phyloP scores from a whole-genome alignment of 2,113 vertebrate genomes.

The Elgaria multicarinata region DNA sequence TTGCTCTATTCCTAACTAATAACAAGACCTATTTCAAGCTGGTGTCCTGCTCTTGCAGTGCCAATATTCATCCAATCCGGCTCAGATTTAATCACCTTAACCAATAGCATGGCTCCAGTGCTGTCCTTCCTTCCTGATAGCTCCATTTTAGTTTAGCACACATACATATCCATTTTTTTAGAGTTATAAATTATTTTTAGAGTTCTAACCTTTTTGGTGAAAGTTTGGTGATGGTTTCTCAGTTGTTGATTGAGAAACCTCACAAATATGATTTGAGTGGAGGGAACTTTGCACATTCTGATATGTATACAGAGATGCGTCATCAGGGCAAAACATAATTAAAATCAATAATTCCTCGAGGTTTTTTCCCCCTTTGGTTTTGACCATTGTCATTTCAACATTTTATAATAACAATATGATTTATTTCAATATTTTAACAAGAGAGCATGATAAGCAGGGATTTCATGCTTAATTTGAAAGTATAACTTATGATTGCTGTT shows the following conservation, averaged over 20 bases:
- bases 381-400: background rate
- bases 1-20: too few species aligned
- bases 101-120: too few species aligned
- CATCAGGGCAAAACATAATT: background rate
- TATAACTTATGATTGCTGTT: background rate
- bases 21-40: too few species aligned
- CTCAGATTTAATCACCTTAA: too few species aligned
- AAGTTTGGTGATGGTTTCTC: background rate
- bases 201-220: too few species aligned
- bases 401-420: background rate
- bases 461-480: background rate
- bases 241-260: background rate
- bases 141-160: too few species aligned
- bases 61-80: too few species aligned
- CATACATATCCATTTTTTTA: too few species aligned
- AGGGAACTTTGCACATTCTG: background rate
- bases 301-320: background rate
- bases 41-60: too few species aligned
- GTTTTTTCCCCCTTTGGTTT: background rate
- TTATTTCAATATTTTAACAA: constrained; percentile 3
- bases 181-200: too few species aligned
- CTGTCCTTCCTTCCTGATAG: too few species aligned
- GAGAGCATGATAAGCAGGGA: background rate
- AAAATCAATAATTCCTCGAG: background rate
- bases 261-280: background rate